These are phyloP conservation scores for Amorpha juglandis DNA, from an alignment of 2,888 invertebrate genomes.

Conservation along the genomic window DNA sequence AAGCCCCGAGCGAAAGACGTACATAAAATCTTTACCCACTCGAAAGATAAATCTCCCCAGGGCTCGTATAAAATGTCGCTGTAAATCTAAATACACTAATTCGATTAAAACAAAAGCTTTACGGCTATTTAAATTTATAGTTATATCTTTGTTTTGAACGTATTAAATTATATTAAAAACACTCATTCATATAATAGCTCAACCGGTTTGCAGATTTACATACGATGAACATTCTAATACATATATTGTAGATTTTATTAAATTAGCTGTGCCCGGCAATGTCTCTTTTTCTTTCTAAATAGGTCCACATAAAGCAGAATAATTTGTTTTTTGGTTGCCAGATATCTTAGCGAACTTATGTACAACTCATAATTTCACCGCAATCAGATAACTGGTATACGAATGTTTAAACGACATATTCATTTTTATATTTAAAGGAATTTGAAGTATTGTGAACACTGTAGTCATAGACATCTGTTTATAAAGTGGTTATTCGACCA, in stretches of 20 bases:
- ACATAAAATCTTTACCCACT: conserved; percentile 17
- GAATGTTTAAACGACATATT: no score
- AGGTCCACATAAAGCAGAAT: no score
- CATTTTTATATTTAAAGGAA: background rate
- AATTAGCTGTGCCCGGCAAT: no score
- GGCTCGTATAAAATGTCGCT: conserved; percentile 45
- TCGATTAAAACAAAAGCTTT: conserved; percentile 47
- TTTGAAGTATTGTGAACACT: background rate
- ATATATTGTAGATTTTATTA: background rate
- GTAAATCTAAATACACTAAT: conserved; percentile 48
- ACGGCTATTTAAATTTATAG: conserved; percentile 49
- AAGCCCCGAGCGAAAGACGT: conserved; percentile 1
- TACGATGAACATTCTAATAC: conserved; percentile 36
- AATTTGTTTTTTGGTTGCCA: no score
- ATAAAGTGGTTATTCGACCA: conserved; percentile 14
- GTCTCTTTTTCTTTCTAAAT: no score
- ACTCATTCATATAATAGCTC: conserved; percentile 47
- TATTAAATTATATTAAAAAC: conserved; percentile 51
- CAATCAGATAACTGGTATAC: no score
- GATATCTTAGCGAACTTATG: no score
- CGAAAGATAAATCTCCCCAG: conserved; percentile 28
- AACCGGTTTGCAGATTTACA: conserved; percentile 47
- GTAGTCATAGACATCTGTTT: conserved; percentile 30
- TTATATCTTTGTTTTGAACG: conserved; percentile 50
- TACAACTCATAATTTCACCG: no score